phyloP scores from a whole-genome alignment of 2,113 vertebrate genomes.

The Chroicocephalus ridibundus region DNA sequence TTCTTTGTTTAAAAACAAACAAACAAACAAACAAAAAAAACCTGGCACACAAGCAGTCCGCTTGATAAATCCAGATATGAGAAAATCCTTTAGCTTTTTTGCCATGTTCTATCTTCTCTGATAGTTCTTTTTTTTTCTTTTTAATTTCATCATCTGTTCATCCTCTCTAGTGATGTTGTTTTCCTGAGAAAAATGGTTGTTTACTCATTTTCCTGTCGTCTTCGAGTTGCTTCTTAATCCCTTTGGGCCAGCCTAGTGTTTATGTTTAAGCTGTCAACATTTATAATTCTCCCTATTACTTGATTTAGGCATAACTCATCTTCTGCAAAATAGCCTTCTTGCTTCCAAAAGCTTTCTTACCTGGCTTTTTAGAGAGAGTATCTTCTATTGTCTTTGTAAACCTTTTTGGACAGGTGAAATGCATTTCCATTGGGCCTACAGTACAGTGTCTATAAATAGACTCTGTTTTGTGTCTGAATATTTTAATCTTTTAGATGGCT shows the following conservation, averaged over 20 bases:
- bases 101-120: neutral
- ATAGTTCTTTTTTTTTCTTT: fast-evolving
- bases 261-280: neutral
- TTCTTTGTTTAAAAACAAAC: neutral
- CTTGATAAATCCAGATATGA: neutral
- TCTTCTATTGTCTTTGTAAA: neutral
- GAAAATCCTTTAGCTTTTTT: neutral
- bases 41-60: neutral
- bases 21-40: neutral
- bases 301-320: neutral
- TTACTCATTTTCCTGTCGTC: neutral
- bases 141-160: neutral
- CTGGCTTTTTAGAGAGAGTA: neutral
- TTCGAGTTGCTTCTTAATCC: neutral
- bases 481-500: neutral
- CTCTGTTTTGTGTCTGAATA: neutral
- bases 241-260: neutral
- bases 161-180: neutral
- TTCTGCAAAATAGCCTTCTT: neutral
- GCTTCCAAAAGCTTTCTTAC: neutral
- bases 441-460: neutral
- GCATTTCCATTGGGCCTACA: neutral
- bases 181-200: neutral
- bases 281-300: neutral
- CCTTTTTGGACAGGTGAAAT: neutral